phyloP scores from a whole-genome alignment of 64 coral and sea anemone species.

The Pocillopora damicornis region DNA sequence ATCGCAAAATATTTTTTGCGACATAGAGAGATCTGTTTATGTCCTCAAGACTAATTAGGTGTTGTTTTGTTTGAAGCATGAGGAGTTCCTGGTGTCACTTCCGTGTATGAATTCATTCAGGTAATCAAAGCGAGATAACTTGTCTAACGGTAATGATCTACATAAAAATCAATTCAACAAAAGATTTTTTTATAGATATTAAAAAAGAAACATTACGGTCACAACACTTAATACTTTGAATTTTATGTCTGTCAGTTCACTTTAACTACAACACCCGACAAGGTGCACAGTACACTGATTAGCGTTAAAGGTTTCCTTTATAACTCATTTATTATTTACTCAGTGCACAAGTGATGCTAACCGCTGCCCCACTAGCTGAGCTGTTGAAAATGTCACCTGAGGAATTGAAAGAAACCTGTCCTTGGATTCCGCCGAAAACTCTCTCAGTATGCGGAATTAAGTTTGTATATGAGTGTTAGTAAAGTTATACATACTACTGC shows the following conservation, averaged over 20 bases:
- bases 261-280: too few species aligned
- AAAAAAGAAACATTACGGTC: too few species aligned
- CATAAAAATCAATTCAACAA: too few species aligned
- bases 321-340: neutral
- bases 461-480: too few species aligned
- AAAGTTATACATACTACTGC: too few species aligned
- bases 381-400: slow-evolving; percentile 64
- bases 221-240: neutral
- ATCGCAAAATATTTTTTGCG: too few species aligned
- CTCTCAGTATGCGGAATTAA: slow-evolving; percentile 31
- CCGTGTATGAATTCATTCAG: slow-evolving; percentile 87
- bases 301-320: neutral
- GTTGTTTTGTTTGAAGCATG: slow-evolving; percentile 49
- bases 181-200: too few species aligned
- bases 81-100: slow-evolving; percentile 72
- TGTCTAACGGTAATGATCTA: too few species aligned
- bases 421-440: slow-evolving; percentile 61
- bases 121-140: slow-evolving; percentile 13
- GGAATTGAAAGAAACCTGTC: slow-evolving; percentile 49
- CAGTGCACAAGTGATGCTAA: slow-evolving; percentile 93
- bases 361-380: slow-evolving; percentile 55
- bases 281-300: neutral
- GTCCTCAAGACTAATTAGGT: neutral
- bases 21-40: too few species aligned
- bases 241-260: too few species aligned